These are phyloP conservation scores for Zele albiditarsus DNA, from an alignment of 2,888 invertebrate genomes.

Conservation along the genomic window DNA sequence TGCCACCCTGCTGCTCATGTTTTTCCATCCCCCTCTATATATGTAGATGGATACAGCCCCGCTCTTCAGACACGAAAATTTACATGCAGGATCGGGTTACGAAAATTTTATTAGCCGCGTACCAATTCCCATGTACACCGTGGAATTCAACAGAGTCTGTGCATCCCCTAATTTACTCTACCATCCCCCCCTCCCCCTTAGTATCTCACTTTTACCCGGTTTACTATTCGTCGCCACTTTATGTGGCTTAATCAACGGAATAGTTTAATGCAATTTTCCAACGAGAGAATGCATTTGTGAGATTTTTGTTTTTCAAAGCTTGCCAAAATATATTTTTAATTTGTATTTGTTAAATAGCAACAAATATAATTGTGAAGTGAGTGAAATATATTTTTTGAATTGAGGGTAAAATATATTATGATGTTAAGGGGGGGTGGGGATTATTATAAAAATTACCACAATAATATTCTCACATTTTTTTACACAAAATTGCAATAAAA, in stretches of 20 bases:
- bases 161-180: slow-evolving; percentile 32
- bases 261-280: slow-evolving; percentile 21
- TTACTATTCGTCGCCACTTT: slow-evolving; percentile 25
- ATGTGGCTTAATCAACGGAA: slow-evolving; percentile 31
- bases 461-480: no score
- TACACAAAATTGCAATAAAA: no score
- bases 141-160: neutral
- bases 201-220: neutral
- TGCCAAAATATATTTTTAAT: neutral
- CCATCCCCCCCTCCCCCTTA: slow-evolving; percentile 2
- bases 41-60: slow-evolving; percentile 29
- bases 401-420: no score
- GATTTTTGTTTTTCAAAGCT: neutral
- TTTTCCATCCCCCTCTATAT: neutral
- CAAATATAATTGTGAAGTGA: no score
- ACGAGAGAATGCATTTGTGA: slow-evolving; percentile 1
- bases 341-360: no score
- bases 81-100: slow-evolving; percentile 73
- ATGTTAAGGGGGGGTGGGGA: no score
- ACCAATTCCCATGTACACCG: slow-evolving; percentile 50
- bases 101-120: slow-evolving; percentile 67
- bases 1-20: slow-evolving; percentile 13
- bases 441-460: no score
- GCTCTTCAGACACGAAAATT: slow-evolving; percentile 58
- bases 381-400: no score